These are phyloP conservation scores for Calephelis perditalis DNA, from an alignment of 2,888 invertebrate genomes.

Conservation along the genomic window DNA sequence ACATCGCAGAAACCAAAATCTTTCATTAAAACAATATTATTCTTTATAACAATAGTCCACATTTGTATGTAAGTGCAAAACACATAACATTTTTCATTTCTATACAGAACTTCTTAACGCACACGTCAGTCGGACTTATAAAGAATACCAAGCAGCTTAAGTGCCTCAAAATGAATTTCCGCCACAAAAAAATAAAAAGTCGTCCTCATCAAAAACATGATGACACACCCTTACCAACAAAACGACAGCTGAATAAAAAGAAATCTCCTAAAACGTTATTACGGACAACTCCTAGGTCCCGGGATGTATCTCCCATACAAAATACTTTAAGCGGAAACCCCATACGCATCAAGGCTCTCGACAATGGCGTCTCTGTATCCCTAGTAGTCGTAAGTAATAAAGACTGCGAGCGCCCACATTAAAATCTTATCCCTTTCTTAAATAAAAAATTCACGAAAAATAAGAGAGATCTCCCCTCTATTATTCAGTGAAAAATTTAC, in stretches of 20 bases:
- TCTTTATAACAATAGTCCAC: too few relatives aligned
- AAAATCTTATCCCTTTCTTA: constrained; percentile 79
- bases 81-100: too few relatives aligned
- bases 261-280: constrained; percentile 62
- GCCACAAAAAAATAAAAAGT: not conserved
- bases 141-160: not conserved
- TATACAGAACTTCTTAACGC: too few relatives aligned
- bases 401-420: constrained; percentile 70
- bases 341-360: constrained; percentile 65
- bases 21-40: too few relatives aligned
- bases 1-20: too few relatives aligned
- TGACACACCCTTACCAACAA: constrained; percentile 33
- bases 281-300: constrained; percentile 45
- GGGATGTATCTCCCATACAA: constrained; percentile 58
- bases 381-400: constrained; percentile 73
- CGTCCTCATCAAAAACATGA: constrained; percentile 11
- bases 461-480: constrained; percentile 69
- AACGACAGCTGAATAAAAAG: constrained; percentile 40
- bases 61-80: too few relatives aligned
- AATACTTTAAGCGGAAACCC: constrained; percentile 74
- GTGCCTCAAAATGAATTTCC: constrained; percentile 1
- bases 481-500: constrained; percentile 54
- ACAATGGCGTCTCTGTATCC: constrained; percentile 68
- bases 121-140: too few relatives aligned
- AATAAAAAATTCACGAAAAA: constrained; percentile 78